Base-by-base conservation (phyloP, 2,113 vertebrate species). In the Vireo altiloquus region DNA sequence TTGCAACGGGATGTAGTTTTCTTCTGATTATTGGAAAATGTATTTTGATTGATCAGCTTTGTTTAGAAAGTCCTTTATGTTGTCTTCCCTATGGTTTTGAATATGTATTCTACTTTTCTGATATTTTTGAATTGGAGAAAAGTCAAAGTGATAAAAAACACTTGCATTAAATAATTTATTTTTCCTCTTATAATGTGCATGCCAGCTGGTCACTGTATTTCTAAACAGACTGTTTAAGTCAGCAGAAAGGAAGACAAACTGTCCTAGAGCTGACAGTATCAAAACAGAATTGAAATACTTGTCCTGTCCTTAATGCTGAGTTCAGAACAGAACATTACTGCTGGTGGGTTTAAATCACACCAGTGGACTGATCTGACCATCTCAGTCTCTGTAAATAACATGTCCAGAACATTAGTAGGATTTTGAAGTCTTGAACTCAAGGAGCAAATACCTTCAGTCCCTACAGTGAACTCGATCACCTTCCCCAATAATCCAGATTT, bases 381-480 rank as follows among this genome's bases (percentile, higher is more conserved):
- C 18, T 54, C 12, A 9, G 20, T 53, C 13, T 47, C 40, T 35
- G 33, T 87, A 76, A 79, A 52, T 72, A 79, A 52, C 20, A 35
- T 2, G 5, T 39, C 16, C 6, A 7, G 44, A 71, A 24, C 6
- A 12, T 33, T 76, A 64, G 24, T 9, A 39, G 30, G 18, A 60
- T 42, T 64, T 19, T 46, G 8, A 59, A 40, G 35, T 60, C 15
- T 22, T 54, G 54, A 75, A 39, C 33, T 60, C 27, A 63, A 88
- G 39, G 42, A 80, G 11, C 2, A 74, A 65, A 61, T 31, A 15
- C 28, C 39, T 86, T 79, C 30, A 37, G 13, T 37, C 23, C 12
- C 9, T 64, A 10, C 0, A 2, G 2, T 2, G 2, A 53, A 20
- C 5, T 79, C n/a, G 37, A n/a, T 11, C 4, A n/a, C 4, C 11